Evolutionary conservation across 2,797 vertebrate genomes (phyloP).

Genomic region (Cyclura pinguis): DNA sequence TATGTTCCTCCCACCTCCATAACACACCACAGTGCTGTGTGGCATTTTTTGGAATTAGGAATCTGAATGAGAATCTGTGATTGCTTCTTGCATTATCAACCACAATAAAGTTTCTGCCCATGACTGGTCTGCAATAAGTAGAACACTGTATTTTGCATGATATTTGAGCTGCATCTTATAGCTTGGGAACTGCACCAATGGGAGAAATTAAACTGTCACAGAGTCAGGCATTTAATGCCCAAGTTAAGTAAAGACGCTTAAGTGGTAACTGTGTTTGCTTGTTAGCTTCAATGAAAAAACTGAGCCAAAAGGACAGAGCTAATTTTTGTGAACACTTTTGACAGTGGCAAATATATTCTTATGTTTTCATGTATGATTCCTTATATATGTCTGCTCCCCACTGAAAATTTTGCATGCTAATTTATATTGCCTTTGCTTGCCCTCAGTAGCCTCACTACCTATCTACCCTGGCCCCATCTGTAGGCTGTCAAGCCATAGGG

Average conservation of each 20-base stretch:
- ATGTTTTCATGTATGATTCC: background rate
- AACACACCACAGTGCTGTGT: too few species aligned
- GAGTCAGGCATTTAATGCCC: constrained; percentile 1
- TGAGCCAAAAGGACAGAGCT: background rate
- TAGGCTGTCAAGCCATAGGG: too few species aligned
- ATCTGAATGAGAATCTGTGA: background rate
- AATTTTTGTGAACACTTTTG: background rate
- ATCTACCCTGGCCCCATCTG: background rate
- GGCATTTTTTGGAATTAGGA: background rate
- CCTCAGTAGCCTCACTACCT: background rate
- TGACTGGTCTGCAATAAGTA: constrained; percentile 9
- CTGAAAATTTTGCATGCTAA: too few species aligned
- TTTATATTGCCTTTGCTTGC: background rate
- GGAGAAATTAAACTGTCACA: constrained; percentile 37
- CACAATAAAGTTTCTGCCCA: background rate
- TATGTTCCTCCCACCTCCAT: background rate
- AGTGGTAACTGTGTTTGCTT: background rate
- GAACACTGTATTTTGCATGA: constrained; percentile 19
- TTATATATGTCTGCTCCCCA: too few species aligned
- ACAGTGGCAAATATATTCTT: background rate
- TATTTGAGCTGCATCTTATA: constrained; percentile 13
- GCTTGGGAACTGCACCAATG: constrained; percentile 16
- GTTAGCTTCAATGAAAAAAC: background rate
- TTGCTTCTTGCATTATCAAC: background rate
- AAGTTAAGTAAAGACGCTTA: background rate